Evolutionary conservation across 2,888 invertebrate species (phyloP).

Genomic region (Sphecodes monilicornis): DNA sequence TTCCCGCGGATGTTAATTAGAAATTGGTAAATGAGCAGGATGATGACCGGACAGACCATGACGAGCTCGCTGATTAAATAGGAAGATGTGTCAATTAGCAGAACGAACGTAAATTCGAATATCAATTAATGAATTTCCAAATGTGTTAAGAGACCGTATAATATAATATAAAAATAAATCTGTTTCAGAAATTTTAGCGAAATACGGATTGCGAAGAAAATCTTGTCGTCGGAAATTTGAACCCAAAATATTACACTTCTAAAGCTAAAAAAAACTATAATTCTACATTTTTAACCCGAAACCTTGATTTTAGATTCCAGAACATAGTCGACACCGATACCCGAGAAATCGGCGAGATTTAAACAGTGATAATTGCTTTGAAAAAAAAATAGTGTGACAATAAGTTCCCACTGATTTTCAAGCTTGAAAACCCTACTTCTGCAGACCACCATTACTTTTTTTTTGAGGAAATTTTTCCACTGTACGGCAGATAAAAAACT

Average conservation of each 20-base stretch:
- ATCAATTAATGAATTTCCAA: neutral
- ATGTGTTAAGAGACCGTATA: neutral
- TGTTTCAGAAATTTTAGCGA: neutral
- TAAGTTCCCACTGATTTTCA: no score
- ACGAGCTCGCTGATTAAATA: neutral
- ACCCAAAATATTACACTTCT: neutral
- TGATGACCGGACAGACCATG: neutral
- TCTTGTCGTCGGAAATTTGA: neutral
- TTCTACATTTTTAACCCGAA: no score
- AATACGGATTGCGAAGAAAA: neutral
- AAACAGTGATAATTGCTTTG: no score
- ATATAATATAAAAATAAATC: neutral
- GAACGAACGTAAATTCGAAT: neutral
- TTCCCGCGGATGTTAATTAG: neutral
- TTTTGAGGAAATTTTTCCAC: no score
- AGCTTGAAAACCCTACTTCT: no score
- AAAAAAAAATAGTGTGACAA: no score
- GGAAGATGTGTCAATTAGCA: neutral
- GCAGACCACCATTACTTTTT: no score
- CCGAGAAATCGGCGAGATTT: no score
- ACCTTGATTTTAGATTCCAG: no score
- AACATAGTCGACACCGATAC: no score
- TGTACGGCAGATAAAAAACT: no score
- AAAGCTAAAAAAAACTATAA: no score
- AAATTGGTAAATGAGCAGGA: neutral